Evolutionary conservation across 2,797 vertebrate genomes (phyloP).

Genomic region (Aplochiton taeniatus): DNA sequence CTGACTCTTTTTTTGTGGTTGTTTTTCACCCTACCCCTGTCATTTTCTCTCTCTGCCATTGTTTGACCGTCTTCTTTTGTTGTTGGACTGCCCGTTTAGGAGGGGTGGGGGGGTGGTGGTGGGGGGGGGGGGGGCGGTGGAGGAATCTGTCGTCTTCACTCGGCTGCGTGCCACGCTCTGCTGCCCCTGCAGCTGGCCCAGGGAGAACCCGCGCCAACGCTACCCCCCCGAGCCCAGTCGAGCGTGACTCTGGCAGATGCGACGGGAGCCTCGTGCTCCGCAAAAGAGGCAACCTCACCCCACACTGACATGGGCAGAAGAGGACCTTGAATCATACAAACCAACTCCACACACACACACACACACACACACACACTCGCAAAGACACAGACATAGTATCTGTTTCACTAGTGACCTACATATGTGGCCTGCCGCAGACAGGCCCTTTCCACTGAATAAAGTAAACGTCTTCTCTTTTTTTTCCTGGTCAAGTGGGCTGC

Average conservation of each 20-base stretch:
- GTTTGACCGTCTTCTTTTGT: background rate
- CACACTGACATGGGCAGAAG: conserved; percentile 17
- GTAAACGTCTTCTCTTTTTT: conserved; percentile 44
- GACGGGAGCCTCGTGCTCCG: conserved; percentile 53
- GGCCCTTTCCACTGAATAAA: conserved; percentile 60
- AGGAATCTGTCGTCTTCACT: conserved; percentile 42
- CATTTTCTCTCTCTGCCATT: background rate
- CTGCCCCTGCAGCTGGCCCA: conserved; percentile 38
- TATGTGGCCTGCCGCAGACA: conserved; percentile 49
- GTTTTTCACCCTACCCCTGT: no score
- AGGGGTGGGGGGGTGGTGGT: background rate
- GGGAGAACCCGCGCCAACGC: conserved; percentile 29
- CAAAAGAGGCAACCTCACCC: conserved; percentile 26
- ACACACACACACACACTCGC: conserved; percentile 31
- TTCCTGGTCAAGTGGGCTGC: conserved; percentile 51
- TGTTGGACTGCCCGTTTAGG: background rate
- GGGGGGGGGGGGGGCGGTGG: conserved; percentile 3
- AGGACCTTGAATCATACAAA: conserved; percentile 45
- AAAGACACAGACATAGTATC: conserved; percentile 15
- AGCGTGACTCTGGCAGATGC: conserved; percentile 67
- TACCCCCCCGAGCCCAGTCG: conserved; percentile 34
- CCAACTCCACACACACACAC: conserved; percentile 26
- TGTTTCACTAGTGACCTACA: conserved; percentile 45
- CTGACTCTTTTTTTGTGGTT: no score
- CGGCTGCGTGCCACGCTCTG: conserved; percentile 27